phyloP scores from a whole-genome alignment of 2,113 vertebrate genomes.

The Merops nubicus region DNA sequence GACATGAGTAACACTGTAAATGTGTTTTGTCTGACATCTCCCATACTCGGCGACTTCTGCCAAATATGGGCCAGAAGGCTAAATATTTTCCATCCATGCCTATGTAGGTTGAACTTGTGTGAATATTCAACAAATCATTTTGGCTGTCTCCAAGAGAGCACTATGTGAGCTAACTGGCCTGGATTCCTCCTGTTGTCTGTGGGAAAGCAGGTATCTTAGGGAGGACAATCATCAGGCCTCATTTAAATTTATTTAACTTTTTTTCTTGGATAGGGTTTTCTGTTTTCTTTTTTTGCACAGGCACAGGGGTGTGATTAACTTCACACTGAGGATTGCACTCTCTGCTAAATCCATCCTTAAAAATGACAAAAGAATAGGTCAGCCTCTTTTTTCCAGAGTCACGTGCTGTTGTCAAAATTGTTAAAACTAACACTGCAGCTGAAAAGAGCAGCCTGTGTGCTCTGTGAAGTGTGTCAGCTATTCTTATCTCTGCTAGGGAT shows the following conservation, averaged over 20 bases:
- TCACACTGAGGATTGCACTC: fast-evolving
- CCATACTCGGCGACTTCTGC: not conserved
- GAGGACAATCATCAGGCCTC: not conserved
- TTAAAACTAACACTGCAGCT: not conserved
- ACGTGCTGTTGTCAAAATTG: not conserved
- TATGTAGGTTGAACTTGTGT: not conserved
- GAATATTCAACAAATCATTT: not conserved
- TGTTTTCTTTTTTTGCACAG: too few species aligned
- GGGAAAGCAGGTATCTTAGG: not conserved
- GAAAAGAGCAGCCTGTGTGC: not conserved
- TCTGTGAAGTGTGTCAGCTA: not conserved
- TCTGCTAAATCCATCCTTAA: not conserved
- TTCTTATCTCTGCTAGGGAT: not conserved
- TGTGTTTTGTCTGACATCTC: not conserved
- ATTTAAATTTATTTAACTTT: not conserved
- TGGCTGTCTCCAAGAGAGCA: not conserved
- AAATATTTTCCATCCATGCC: not conserved
- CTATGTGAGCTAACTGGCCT: not conserved
- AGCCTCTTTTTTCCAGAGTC: not conserved
- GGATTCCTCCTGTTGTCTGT: not conserved
- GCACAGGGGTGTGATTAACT: not conserved
- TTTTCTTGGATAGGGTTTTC: not conserved
- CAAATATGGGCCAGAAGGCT: not conserved
- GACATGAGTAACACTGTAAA: not conserved
- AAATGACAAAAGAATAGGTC: not conserved